A percentile compares a stretch with the other conserved stretches of the same genome.
Conservation (phyloP, 2,113 vertebrate species). For the Gymnorhina tibicen region DNA sequence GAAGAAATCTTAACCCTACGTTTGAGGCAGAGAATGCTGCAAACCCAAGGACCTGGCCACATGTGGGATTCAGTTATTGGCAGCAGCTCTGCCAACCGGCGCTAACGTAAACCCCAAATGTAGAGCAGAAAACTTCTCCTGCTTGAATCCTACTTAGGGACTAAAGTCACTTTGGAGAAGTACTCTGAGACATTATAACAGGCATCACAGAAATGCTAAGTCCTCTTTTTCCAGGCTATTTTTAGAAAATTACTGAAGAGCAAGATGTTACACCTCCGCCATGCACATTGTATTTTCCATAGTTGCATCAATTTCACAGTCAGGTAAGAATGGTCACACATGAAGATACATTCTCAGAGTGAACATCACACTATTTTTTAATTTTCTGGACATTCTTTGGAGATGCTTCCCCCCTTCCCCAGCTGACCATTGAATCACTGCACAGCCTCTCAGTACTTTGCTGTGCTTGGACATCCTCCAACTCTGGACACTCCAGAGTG, state of each 20-base stretch:
- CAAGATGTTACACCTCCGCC: background rate
- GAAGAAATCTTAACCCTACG: slow-evolving; percentile 33
- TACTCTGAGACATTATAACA: background rate
- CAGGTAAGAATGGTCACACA: background rate
- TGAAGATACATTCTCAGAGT: background rate
- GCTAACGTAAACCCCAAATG: background rate
- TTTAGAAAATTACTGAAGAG: background rate
- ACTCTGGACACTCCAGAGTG: background rate
- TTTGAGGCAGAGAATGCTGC: background rate
- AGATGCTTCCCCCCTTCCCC: background rate
- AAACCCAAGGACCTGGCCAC: background rate
- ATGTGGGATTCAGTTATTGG: background rate
- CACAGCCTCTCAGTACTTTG: background rate
- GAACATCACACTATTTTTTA: background rate
- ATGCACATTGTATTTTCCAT: background rate
- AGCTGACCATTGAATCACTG: background rate
- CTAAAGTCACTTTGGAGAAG: background rate
- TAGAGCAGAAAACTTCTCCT: background rate
- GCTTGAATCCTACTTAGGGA: background rate
- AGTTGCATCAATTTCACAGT: background rate
- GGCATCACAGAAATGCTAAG: background rate
- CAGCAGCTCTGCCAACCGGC: background rate
- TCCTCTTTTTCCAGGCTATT: background rate
- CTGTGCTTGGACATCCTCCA: slow-evolving; percentile 37
- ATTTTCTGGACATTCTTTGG: background rate